Conservation (phyloP, 1,140 invertebrate genomes). For the Drosophila willistoni region DNA sequence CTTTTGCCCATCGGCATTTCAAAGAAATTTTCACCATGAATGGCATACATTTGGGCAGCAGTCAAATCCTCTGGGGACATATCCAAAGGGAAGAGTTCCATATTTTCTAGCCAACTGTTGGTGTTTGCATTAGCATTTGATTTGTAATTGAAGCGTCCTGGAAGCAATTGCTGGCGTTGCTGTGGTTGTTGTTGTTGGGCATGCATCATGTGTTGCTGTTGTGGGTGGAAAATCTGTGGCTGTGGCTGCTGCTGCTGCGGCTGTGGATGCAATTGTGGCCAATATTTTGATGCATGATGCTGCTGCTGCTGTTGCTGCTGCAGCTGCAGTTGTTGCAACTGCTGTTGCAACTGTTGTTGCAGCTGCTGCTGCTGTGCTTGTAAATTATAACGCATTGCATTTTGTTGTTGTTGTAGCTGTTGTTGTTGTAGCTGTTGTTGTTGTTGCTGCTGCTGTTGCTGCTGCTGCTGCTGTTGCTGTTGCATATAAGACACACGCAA, state of each 20-base stretch:
- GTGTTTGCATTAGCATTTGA: neutral
- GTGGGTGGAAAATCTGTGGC: slow-evolving; percentile 16
- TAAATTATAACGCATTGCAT: too few species aligned
- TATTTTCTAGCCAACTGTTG: neutral
- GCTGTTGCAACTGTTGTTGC: slow-evolving; percentile 1
- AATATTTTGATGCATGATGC: neutral
- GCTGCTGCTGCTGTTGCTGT: slow-evolving; percentile 10
- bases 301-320: slow-evolving; percentile 9
- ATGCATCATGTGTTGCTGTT: neutral
- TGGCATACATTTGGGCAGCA: slow-evolving; percentile 43
- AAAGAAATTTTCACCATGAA: slow-evolving; percentile 43
- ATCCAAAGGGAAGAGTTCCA: slow-evolving; percentile 25
- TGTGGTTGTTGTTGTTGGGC: slow-evolving; percentile 1
- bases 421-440: slow-evolving; percentile 3
- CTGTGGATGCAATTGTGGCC: neutral
- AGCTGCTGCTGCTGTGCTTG: neutral
- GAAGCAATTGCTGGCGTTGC: neutral
- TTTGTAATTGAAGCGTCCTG: slow-evolving; percentile 4
- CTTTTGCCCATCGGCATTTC: slow-evolving; percentile 40
- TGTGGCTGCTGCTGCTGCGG: slow-evolving; percentile 17
- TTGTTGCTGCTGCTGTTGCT: slow-evolving; percentile 1
- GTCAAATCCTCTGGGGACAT: slow-evolving; percentile 33
- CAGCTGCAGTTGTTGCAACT: slow-evolving; percentile 1
- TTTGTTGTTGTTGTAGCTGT: neutral
- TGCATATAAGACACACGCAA: neutral